Evolutionary conservation across 1,140 invertebrate genomes (phyloP).

Genomic region (Spodoptera frugiperda): DNA sequence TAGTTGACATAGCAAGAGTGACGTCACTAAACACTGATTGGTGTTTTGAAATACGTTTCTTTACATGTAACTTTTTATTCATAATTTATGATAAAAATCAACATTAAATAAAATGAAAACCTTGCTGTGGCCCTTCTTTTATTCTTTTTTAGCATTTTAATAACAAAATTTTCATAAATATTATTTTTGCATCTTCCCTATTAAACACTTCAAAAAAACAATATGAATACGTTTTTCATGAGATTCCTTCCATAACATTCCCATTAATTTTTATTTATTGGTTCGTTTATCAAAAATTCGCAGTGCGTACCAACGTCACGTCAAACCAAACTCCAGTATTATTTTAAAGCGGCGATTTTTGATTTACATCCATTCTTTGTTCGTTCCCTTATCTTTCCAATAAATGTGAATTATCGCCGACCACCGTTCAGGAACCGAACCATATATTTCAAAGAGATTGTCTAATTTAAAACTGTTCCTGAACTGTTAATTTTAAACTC

Average conservation of each 20-base stretch:
- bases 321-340: conserved; percentile 47
- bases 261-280: conserved; percentile 39
- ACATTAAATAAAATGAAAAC: too few species aligned
- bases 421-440: conserved; percentile 62
- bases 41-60: too few species aligned
- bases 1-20: too few species aligned
- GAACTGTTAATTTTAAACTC: conserved; percentile 50
- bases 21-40: too few species aligned
- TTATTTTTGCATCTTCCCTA: too few species aligned
- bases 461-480: conserved; percentile 70
- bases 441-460: conserved; percentile 73
- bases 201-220: conserved; percentile 6
- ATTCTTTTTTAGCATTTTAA: too few species aligned
- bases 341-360: conserved; percentile 63
- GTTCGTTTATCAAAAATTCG: conserved; percentile 32
- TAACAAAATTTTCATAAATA: too few species aligned
- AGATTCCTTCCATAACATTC: conserved; percentile 15
- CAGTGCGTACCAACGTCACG: conserved; percentile 34
- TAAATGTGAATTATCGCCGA: conserved; percentile 74
- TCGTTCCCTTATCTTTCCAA: conserved; percentile 70
- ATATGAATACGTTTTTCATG: not conserved
- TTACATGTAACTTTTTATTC: too few species aligned
- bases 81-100: too few species aligned
- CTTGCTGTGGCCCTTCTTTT: too few species aligned
- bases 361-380: conserved; percentile 73